Base-by-base conservation (phyloP, 2,797 vertebrate genomes). In the Esox lucius region DNA sequence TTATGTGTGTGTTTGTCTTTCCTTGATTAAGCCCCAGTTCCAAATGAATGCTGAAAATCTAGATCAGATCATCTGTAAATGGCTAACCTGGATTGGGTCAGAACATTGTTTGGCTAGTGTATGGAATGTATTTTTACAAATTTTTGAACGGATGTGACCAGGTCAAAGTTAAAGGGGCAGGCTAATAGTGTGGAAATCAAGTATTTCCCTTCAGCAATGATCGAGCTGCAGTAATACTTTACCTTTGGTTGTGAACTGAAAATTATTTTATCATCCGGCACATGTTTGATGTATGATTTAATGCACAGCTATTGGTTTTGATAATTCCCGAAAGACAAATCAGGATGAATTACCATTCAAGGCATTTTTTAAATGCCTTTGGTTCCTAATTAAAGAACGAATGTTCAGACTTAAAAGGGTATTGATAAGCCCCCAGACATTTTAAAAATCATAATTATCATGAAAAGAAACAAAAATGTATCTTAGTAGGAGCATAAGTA, bases 21-120 rank as follows among this genome's bases (percentile, higher is more conserved):
- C 48, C 28, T 56, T 78, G 35, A 62, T 31, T 35, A 42, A 46
- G 1, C 72, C 2, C 9, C 1, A 51, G 26, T 19, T 83, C 26
- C 48, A 39, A 49, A 53, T 78, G 67, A 33, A 80, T 81, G 78
- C 33, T 75, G n/a, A 75, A 73, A 5, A 7, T 35, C 53, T 80
- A 70, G 75, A 87, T 87, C 80, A 51, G 70, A 72, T 31, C 13
- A 8, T 86, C 86, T 85, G 79, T 84, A 68, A 68, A 24, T 22
- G 53, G 81, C 71, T 90, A 85, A 83, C 87, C 84, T 88, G 84
- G 82, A 88, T 91, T 91, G 82, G 65, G 72, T 73, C 28, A 19
- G 81, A 62, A 79, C 80, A 80, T 86, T 88, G 83, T 87, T 61
- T 61, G n/a, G 22, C 42, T 85, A 51, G 70, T 12, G 42, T 46